Percentiles rank a stretch among this genome's conserved stretches.
Conservation (phyloP, 1,140 invertebrate species). For the Pemphigus obesinymphae region DNA sequence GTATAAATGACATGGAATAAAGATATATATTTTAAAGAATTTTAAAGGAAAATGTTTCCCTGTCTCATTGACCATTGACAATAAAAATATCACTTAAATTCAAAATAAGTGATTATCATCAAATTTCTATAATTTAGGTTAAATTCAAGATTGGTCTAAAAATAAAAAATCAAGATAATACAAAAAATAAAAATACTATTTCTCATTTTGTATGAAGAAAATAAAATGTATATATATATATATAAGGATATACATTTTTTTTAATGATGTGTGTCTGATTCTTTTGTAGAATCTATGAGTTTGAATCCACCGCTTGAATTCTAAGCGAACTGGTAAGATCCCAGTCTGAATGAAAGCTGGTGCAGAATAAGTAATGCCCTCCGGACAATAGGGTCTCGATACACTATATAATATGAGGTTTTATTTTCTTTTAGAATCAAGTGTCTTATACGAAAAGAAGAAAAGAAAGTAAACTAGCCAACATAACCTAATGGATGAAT, state of each 20-base stretch:
- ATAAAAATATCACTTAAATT: not conserved
- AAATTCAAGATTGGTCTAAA: not conserved
- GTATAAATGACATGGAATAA: too few species aligned
- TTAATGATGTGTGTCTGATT: not conserved
- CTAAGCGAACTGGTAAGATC: not conserved
- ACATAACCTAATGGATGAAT: not conserved
- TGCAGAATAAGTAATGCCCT: slow-evolving; percentile 36
- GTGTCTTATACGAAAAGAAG: not conserved
- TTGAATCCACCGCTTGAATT: not conserved
- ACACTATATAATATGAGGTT: not conserved
- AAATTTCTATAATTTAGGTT: not conserved
- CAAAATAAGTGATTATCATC: not conserved
- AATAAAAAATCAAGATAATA: not conserved
- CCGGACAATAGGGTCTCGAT: not conserved
- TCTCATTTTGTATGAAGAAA: not conserved
- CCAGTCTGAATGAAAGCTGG: slow-evolving; percentile 1
- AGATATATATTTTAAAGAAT: too few species aligned
- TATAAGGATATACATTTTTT: not conserved
- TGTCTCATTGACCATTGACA: too few species aligned
- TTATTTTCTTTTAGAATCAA: not conserved
- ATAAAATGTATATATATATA: not conserved
- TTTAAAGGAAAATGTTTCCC: too few species aligned
- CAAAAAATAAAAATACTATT: not conserved
- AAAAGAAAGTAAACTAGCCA: not conserved
- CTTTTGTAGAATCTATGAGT: slow-evolving; percentile 2